phyloP scores from a whole-genome alignment of 2,888 invertebrate species.

The Salpingus planirostris region DNA sequence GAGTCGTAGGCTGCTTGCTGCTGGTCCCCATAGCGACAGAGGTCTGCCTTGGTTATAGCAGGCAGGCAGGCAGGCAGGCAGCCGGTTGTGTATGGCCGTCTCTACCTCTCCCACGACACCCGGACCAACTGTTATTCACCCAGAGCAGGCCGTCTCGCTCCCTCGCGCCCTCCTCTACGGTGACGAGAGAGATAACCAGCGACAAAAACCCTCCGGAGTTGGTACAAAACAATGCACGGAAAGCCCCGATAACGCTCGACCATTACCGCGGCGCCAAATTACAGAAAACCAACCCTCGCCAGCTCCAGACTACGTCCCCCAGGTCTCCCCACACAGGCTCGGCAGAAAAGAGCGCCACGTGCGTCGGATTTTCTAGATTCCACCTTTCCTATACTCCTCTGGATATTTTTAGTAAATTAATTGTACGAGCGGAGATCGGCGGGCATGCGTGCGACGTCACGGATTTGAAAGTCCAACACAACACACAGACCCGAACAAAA shows the following conservation, averaged over 20 bases:
- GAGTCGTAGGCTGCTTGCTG: conserved; percentile 7
- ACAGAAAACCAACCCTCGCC: not conserved
- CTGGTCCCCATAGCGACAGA: conserved; percentile 12
- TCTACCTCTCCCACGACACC: conserved; percentile 23
- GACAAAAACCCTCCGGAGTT: conserved; percentile 8
- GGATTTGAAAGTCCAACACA: conserved; percentile 18
- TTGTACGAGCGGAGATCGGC: conserved; percentile 13
- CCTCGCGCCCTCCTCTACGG: too few species aligned
- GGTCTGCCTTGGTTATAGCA: conserved; percentile 8
- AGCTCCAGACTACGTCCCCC: not conserved
- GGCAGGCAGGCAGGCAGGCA: conserved; percentile 8
- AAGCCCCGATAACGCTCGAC: conserved; percentile 23
- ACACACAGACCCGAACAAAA: conserved; percentile 5
- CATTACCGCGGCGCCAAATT: conserved; percentile 22
- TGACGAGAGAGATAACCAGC: conserved; percentile 9
- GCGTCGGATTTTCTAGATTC: conserved; percentile 12
- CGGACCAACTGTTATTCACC: conserved; percentile 22
- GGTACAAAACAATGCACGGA: conserved; percentile 22
- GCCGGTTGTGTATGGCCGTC: conserved; percentile 10
- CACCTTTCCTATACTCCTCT: conserved; percentile 5
- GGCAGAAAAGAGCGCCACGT: not conserved
- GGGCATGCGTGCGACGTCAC: conserved; percentile 18
- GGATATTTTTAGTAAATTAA: conserved; percentile 23
- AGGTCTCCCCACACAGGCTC: not conserved
- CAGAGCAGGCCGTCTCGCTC: too few species aligned